Base-by-base conservation (phyloP, 2,113 vertebrate species). In the Calyptommatus sinebrachiatus region DNA sequence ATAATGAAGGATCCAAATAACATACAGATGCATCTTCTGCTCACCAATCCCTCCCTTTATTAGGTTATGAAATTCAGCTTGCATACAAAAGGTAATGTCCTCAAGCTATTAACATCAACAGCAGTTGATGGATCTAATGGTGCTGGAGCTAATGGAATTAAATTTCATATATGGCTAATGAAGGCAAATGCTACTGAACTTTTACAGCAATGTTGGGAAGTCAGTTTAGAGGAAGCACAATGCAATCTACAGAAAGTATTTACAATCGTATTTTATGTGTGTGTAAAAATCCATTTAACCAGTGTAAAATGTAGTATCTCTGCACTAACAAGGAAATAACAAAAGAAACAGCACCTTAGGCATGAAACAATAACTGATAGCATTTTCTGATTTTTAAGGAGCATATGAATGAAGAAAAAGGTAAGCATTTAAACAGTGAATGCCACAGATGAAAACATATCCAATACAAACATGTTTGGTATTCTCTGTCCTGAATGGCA, bases 121-220 rank as follows among this genome's bases (percentile, higher is more conserved):
- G 16, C 84, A 86, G 61, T 73, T 89, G 85, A 77, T 63, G 77
- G 70, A 80, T 31, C 73, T 88, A 83, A 82, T 81, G 79, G 60
- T 91, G 48, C 28, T 78, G 85, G 73, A 87, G 83, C 81, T 66
- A 79, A 85, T 77, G 84, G 83, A 83, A 90, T 91, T 87, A 88
- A 73, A 76, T 87, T 88, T 86, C 78, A 84, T 89, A 60, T 83
- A 80, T 86, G 76, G 80, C 73, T 92, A 93, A 91, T 88, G 91
- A 92, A 88, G 85, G 31, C 83, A 88, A 74, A 80, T 82, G 67
- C 26, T 26, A 62, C 76, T 90, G 90, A 88, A 86, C 89, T 94
- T 90, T 92, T 89, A 85, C 77, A 89, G 86, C 88, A 85, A 77
- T 71, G 53, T 45, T 69, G 85, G 76, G 88, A 90, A 90, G 86